Base-by-base conservation (phyloP, 1,140 invertebrate genomes). In the Hylaeus anthracinus region DNA sequence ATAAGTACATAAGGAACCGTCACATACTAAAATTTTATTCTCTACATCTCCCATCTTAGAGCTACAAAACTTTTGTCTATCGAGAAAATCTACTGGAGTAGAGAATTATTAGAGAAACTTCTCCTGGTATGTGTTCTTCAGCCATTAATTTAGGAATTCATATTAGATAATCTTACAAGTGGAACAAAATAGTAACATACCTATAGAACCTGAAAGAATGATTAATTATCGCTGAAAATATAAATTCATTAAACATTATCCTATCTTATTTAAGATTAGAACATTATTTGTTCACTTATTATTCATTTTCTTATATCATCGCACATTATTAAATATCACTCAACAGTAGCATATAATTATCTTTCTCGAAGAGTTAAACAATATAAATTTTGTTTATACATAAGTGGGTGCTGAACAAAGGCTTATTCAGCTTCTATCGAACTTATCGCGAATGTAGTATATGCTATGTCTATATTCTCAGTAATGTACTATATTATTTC, bases 141-240 rank as follows among this genome's bases (percentile, higher is more conserved):
- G 80, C 84, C 79, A 51, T 89, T 88, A 85, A 88, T 83, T 74
- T 88, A 87, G 79, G 84, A 85, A 89, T 85, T 89, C 81, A 72
- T 84, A 86, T 79, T 83, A 84, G 80, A 79, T 83, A 88, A 87
- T 86, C 86, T 72, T 90, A 91, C 90, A 90, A 91, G 87, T 91
- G 90, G 88, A 93, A 93, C 92, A 92, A 93, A 93, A 93, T 92
- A 90, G 89, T 91, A 93, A 93, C 93, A 92, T 93, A 93, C 93
- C 93, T 93, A 93, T 92, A 88, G 87, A 88, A 90, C 89, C 93
- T 93, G 93, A 91, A 93, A 88, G 73, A 88, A 88, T 61, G 10
- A 81, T 87, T 86, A 81, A 85, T 92, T 92, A 93, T 86, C 64
- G 87, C 92, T 93, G 92, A 90, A 93, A 93, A 76, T 78, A 77